Evolutionary conservation across 2,113 vertebrate genomes (phyloP).

Genomic region (Archilochus colubris): DNA sequence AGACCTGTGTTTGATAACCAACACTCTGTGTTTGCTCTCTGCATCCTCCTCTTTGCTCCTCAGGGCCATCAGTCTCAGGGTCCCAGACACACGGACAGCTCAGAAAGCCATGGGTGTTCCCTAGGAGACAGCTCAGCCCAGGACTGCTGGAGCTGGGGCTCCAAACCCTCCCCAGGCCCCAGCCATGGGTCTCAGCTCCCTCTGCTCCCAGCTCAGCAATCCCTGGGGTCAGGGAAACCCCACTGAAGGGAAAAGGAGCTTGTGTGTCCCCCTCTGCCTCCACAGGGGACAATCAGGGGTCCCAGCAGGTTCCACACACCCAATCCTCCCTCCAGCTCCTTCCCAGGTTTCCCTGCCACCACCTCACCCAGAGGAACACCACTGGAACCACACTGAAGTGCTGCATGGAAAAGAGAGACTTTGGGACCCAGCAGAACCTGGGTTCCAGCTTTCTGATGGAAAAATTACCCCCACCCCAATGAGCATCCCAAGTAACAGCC

Average conservation of each 20-base stretch:
- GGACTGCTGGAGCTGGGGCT: background rate
- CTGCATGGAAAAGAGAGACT: background rate
- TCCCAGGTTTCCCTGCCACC: background rate
- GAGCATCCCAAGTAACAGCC: background rate
- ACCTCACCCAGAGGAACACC: too few relatives aligned
- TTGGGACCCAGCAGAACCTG: background rate
- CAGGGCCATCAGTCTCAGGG: rapidly evolving
- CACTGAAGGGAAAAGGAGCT: rapidly evolving
- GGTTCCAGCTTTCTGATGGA: background rate
- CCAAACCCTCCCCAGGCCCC: background rate
- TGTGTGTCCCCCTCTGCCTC: background rate
- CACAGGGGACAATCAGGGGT: background rate
- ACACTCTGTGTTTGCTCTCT: rapidly evolving
- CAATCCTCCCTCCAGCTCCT: background rate
- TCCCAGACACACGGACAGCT: background rate
- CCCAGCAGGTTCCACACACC: background rate
- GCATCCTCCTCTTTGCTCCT: background rate
- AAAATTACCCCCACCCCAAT: background rate
- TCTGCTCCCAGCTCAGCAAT: background rate
- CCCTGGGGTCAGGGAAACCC: background rate
- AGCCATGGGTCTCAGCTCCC: background rate
- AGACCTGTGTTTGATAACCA: background rate
- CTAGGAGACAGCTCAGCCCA: background rate
- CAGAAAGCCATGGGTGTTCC: rapidly evolving
- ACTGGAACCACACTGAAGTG: background rate